Base-by-base conservation (phyloP, 2,888 invertebrate species). In the Rotaria sp. region DNA sequence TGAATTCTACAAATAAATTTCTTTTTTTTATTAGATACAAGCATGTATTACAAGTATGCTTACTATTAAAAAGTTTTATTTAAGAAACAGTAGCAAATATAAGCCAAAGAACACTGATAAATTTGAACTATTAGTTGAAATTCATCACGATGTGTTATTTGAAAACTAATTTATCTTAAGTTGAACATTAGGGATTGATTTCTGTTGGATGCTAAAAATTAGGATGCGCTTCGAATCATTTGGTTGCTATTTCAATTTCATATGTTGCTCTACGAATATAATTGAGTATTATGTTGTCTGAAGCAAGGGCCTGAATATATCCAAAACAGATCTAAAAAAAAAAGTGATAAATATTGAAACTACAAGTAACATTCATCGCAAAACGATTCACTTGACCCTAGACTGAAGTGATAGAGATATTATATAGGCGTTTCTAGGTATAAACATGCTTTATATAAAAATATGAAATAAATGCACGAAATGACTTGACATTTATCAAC, bases 311-410 rank as follows among this genome's bases (percentile, higher is more conserved):
- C 90, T 96, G 94, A 57, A 98, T 94, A 91, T 96, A 97, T 11
- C 97, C 98, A 41, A 98, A 93, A 89, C 97, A 97, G 5, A 98
- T 96, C n/a, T n/a, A n/a, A n/a, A n/a, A n/a, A n/a, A n/a, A n/a
- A n/a, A n/a, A n/a, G n/a, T n/a, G n/a, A n/a, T n/a, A n/a, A n/a
- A n/a, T n/a, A n/a, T n/a, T n/a, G n/a, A n/a, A n/a, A n/a, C n/a
- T n/a, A n/a, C n/a, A n/a, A n/a, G n/a, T n/a, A n/a, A n/a, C n/a
- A n/a, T n/a, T n/a, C n/a, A n/a, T n/a, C n/a, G n/a, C n/a, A n/a
- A n/a, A n/a, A n/a, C n/a, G n/a, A n/a, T n/a, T n/a, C n/a, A n/a
- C n/a, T n/a, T n/a, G n/a, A n/a, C n/a, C n/a, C n/a, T n/a, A n/a
- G n/a, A n/a, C n/a, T n/a, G n/a, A n/a, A n/a, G n/a, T n/a, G n/a